A percentile compares a stretch with the other conserved stretches of the same genome.
Conservation (phyloP, 2,797 vertebrate genomes). For the Silurus aristotelis region DNA sequence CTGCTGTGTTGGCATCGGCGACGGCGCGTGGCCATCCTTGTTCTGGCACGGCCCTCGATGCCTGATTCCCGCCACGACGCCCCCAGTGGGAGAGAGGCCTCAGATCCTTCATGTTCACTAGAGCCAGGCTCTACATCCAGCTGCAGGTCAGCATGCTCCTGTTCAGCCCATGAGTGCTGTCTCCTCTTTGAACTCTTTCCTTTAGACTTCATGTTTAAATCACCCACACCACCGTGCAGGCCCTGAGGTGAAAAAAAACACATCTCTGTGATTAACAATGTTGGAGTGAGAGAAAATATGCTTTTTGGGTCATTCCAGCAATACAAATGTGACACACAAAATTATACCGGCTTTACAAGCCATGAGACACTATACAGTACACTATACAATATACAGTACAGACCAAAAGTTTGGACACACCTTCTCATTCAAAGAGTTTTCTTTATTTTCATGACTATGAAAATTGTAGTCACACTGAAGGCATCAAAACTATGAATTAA, state of each 20-base stretch:
- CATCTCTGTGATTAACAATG: neutral
- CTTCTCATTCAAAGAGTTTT: no score
- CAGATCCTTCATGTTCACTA: slow-evolving; percentile 80
- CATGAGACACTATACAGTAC: no score
- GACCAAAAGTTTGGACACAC: no score
- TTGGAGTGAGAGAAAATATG: neutral
- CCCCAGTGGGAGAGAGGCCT: slow-evolving; percentile 75
- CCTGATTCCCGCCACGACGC: slow-evolving; percentile 72
- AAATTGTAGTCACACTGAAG: no score
- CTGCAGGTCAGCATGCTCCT: slow-evolving; percentile 72
- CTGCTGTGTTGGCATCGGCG: slow-evolving; percentile 66
- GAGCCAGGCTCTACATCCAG: slow-evolving; percentile 71
- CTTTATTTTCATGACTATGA: no score
- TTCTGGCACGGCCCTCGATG: slow-evolving; percentile 53
- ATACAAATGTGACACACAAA: neutral
- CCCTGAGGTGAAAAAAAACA: slow-evolving; percentile 30
- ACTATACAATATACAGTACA: no score
- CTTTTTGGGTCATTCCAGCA: neutral
- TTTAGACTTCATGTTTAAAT: slow-evolving; percentile 88
- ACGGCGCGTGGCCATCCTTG: slow-evolving; percentile 55
- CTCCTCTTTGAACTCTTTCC: slow-evolving; percentile 78
- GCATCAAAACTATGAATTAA: no score
- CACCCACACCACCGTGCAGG: slow-evolving; percentile 55
- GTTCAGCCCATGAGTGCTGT: slow-evolving; percentile 69
- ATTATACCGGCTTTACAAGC: neutral